Base-by-base conservation (phyloP, 2,113 vertebrate species). In the Halcyon senegalensis region DNA sequence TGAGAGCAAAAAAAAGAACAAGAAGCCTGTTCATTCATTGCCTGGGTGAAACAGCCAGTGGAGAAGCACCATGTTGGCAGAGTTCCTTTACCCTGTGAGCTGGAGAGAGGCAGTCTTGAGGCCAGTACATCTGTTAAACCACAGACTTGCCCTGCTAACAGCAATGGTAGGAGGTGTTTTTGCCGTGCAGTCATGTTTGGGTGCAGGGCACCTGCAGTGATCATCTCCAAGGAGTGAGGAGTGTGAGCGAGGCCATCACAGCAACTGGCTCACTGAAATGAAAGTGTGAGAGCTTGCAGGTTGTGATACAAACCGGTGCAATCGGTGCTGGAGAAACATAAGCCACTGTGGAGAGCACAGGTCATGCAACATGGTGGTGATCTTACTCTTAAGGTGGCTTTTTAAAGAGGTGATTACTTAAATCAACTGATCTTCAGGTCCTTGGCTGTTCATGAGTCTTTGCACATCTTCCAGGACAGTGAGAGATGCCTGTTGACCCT, bases 331-430 rank as follows among this genome's bases (percentile, higher is more conserved):
- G 13, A 51, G 66, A 89, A 83, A 56, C 3, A 1, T 28, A 59
- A 48, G 50, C 46, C 75, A 60, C 51, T 14, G 43, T 27, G 50
- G 84, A 89, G 80, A 78, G 62, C 62, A 86, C 28, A 68, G 77
- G 81, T 46, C 18, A 7, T 39, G n/a, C 30, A 13, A 4, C 59
- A 39, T 33, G 27, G 53, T 55, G 35, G 24, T 90, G 94, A 67
- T 74, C 64, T 91, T 39, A 30, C 27, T 10, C 48, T 10, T 51
- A 44, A 79, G 43, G 66, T 76, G 90, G 46, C 18, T 70, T 93
- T 90, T 87, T 83, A 44, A 93, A 91, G 53, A 90, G 43, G 23
- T 43, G 8, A 44, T 64, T 81, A 59, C 74, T 70, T 87, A 87
- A 70, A 91, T 86, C 39, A 80, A 8, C 35, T 67, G 3, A 48